Evolutionary conservation across 2,113 vertebrate species (phyloP).

Genomic region (Periophthalmodon schlosseri): DNA sequence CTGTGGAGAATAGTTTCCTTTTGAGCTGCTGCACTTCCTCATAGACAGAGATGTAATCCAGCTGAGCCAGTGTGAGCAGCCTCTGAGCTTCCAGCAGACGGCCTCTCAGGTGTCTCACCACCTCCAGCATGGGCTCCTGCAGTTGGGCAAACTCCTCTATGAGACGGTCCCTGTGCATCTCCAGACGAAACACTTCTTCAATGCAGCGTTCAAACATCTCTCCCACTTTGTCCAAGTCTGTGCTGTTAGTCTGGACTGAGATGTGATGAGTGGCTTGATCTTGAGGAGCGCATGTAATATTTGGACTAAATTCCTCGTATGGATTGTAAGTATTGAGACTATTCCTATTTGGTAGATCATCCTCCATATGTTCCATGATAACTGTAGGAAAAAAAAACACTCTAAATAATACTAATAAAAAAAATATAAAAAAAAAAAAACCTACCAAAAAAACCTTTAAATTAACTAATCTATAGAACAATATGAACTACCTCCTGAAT

Average conservation of each 20-base stretch:
- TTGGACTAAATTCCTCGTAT: constrained; percentile 1
- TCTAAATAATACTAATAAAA: not conserved
- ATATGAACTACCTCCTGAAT: not conserved
- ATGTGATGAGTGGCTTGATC: not conserved
- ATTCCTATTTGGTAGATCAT: constrained; percentile 9
- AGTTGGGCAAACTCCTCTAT: constrained; percentile 79
- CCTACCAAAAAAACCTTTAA: too few species aligned
- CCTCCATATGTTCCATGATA: constrained; percentile 39
- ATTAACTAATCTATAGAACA: not conserved
- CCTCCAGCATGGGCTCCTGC: constrained; percentile 81
- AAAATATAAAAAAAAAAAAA: too few species aligned
- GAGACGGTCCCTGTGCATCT: constrained; percentile 79
- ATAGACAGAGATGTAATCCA: constrained; percentile 78
- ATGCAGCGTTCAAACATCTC: constrained; percentile 74
- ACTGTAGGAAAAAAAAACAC: not conserved
- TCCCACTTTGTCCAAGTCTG: constrained; percentile 43
- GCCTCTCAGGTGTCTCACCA: constrained; percentile 78
- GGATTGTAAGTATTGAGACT: constrained; percentile 14
- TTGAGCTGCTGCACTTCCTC: constrained; percentile 84
- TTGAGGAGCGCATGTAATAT: not conserved
- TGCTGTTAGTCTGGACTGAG: not conserved
- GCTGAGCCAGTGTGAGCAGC: constrained; percentile 78
- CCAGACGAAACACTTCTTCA: constrained; percentile 80
- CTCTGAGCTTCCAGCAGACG: constrained; percentile 76
- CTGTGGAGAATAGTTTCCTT: constrained; percentile 83